Conservation (phyloP, 1,140 invertebrate genomes). For the Anoplolepis gracilipes region DNA sequence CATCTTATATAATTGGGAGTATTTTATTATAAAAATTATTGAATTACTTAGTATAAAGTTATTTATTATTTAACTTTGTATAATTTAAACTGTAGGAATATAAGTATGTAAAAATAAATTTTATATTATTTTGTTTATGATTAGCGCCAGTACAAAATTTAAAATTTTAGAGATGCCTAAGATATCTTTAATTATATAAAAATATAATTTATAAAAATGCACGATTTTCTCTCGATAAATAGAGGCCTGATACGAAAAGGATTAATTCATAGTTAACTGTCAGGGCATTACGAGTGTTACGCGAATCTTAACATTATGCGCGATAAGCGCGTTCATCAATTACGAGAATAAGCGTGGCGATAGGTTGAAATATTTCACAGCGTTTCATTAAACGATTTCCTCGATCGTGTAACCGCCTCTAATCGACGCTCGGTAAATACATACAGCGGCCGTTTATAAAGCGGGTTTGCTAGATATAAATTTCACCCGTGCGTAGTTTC, state of each 20-base stretch:
- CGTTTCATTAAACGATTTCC: constrained; percentile 49
- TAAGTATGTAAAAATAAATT: background rate
- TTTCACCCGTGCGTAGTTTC: constrained; percentile 32
- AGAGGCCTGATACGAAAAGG: background rate
- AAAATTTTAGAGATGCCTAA: background rate
- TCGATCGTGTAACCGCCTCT: constrained; percentile 46
- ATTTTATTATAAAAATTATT: background rate
- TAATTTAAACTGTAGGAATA: background rate
- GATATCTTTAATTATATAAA: background rate
- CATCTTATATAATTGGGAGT: background rate
- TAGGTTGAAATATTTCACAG: constrained; percentile 54
- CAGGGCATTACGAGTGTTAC: constrained; percentile 29
- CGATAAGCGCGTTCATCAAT: constrained; percentile 55
- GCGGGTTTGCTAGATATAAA: constrained; percentile 39
- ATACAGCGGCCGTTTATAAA: constrained; percentile 31
- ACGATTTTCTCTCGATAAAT: background rate
- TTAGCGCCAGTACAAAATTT: background rate
- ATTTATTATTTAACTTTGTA: too few species aligned
- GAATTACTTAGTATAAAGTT: background rate
- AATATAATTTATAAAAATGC: background rate
- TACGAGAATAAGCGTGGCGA: constrained; percentile 37
- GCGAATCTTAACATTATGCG: constrained; percentile 42
- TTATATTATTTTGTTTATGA: background rate
- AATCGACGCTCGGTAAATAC: constrained; percentile 48
- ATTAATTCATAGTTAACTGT: constrained; percentile 22